A percentile compares a stretch with the other conserved stretches of the same genome.
Conservation (phyloP, 2,888 invertebrate species). For the Fragum whitleyi region DNA sequence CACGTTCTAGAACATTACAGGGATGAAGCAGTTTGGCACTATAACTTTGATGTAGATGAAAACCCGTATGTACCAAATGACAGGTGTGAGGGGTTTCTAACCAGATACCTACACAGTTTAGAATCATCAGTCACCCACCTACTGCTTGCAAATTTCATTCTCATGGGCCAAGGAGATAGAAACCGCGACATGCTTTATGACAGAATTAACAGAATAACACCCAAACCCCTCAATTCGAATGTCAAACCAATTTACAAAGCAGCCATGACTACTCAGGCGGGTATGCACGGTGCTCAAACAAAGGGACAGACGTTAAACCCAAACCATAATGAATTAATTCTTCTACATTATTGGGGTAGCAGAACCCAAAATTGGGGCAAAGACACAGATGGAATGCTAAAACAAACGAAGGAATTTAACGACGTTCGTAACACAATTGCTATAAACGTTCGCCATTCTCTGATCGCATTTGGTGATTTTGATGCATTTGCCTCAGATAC, state of each 20-base stretch:
- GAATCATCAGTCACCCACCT: conserved; percentile 56
- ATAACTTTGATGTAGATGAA: conserved; percentile 69
- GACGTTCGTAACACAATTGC: conserved; percentile 12
- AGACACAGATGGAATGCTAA: conserved; percentile 47
- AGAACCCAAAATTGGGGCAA: conserved; percentile 62
- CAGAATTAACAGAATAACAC: conserved; percentile 33
- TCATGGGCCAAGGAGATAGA: conserved; percentile 35
- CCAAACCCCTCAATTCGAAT: conserved; percentile 57
- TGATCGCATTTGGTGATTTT: conserved; percentile 19
- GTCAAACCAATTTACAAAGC: conserved; percentile 67
- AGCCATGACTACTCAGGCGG: neutral
- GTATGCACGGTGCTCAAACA: conserved; percentile 21
- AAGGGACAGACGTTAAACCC: conserved; percentile 24
- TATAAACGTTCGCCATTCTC: conserved; percentile 12
- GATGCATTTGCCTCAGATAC: conserved; percentile 8
- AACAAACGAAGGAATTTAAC: conserved; percentile 42
- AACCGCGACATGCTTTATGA: conserved; percentile 21
- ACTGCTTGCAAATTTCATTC: conserved; percentile 31
- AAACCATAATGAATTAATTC: conserved; percentile 29
- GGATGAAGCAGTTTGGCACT: conserved; percentile 56
- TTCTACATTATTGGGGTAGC: conserved; percentile 70
- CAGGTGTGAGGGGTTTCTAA: conserved; percentile 58
- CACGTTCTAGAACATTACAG: conserved; percentile 47
- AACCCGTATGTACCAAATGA: conserved; percentile 67
- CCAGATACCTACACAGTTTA: conserved; percentile 53